These are phyloP conservation scores for Triplophysa yarkandensis DNA, from an alignment of 2,797 vertebrate genomes.

Conservation along the genomic window DNA sequence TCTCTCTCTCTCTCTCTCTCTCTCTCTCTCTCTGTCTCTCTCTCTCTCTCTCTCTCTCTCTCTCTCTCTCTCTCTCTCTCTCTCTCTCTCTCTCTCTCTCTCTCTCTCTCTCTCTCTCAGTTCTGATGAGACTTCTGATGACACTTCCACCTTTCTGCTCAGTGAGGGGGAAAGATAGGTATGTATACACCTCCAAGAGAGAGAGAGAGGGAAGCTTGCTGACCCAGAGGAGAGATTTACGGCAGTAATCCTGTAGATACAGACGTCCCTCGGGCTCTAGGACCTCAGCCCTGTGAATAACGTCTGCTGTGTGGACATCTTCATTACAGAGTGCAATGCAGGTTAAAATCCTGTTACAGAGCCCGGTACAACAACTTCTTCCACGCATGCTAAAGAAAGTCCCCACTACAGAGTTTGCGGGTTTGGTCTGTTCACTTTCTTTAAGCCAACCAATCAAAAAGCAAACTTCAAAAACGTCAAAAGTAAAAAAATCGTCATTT, in stretches of 20 bases:
- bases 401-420: not conserved
- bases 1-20: too few species aligned
- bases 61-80: too few species aligned
- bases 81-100: not conserved
- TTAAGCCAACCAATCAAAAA: not conserved
- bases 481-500: not conserved
- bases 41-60: too few species aligned
- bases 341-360: conserved; percentile 49
- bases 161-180: conserved; percentile 28
- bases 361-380: not conserved
- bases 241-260: conserved; percentile 41
- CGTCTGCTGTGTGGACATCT: conserved; percentile 44
- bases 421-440: not conserved
- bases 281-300: conserved; percentile 47
- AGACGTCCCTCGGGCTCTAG: conserved; percentile 39
- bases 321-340: conserved; percentile 49
- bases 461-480: not conserved
- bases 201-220: conserved; percentile 5
- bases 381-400: not conserved
- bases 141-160: conserved; percentile 35
- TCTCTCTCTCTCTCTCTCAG: not conserved
- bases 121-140: conserved; percentile 38
- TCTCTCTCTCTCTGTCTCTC: too few species aligned
- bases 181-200: conserved; percentile 21
- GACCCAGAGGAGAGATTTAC: conserved; percentile 38